These are phyloP conservation scores for Melanotaenia maccullochi DNA, from an alignment of 2,797 vertebrate species.

Conservation along the genomic window DNA sequence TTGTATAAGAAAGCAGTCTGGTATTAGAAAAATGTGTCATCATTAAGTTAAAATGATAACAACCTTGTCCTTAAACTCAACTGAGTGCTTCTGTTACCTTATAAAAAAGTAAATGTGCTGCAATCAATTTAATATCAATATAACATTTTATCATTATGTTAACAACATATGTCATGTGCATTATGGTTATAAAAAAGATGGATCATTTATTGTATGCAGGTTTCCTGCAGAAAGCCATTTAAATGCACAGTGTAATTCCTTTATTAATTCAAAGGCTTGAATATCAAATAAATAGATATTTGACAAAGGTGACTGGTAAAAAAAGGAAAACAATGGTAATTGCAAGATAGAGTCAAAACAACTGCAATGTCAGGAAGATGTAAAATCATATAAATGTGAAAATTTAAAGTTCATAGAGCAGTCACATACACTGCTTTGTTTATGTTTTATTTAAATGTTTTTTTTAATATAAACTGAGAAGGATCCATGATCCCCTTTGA, in stretches of 20 bases:
- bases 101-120: background rate
- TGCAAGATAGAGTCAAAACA: background rate
- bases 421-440: background rate
- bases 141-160: constrained; percentile 16
- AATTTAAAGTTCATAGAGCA: background rate
- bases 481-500: background rate
- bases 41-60: background rate
- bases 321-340: background rate
- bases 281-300: background rate
- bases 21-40: background rate
- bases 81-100: background rate
- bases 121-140: background rate
- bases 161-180: constrained; percentile 8
- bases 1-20: background rate
- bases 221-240: background rate
- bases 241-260: background rate
- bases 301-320: background rate
- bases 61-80: too few relatives aligned
- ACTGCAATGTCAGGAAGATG: background rate
- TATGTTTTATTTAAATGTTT: too few relatives aligned
- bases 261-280: constrained; percentile 9
- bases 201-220: background rate
- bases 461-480: background rate
- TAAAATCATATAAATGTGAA: background rate
- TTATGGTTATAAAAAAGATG: background rate